A percentile compares a stretch with the other conserved stretches of the same genome.
Conservation (phyloP, 2,797 vertebrate species). For the Fistularia commersonii region DNA sequence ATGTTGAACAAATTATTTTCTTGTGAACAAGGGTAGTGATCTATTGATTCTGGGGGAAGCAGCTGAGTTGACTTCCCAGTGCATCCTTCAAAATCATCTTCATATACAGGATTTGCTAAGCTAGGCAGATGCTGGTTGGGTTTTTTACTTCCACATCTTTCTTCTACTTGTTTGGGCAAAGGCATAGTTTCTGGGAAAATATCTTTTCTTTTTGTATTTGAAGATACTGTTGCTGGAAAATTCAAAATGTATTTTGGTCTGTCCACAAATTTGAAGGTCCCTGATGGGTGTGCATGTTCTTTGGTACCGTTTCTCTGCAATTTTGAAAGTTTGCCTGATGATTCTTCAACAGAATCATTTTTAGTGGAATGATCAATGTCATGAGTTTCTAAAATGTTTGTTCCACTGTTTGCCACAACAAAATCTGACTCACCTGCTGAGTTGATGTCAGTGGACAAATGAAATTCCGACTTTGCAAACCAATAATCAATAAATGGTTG, state of each 20-base stretch:
- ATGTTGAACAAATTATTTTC: too few relatives aligned
- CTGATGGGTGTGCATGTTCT: not conserved
- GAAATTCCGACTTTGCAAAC: conserved; percentile 30
- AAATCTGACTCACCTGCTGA: not conserved
- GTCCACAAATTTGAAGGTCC: conserved; percentile 28
- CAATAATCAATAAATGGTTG: conserved; percentile 45
- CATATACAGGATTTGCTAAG: not conserved
- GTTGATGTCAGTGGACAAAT: not conserved
- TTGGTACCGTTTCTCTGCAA: not conserved
- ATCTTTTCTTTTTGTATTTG: too few relatives aligned
- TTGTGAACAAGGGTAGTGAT: too few relatives aligned
- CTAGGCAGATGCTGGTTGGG: too few relatives aligned
- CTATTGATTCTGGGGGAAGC: too few relatives aligned
- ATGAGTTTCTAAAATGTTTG: not conserved
- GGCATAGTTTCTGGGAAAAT: too few relatives aligned
- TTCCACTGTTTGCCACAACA: not conserved
- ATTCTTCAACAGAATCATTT: not conserved
- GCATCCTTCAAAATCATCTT: too few relatives aligned
- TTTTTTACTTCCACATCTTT: too few relatives aligned
- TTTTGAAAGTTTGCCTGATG: not conserved
- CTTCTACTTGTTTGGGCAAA: too few relatives aligned
- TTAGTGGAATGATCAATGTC: accelerated
- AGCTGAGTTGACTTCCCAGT: too few relatives aligned
- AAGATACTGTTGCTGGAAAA: conserved; percentile 18
- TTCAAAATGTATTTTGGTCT: conserved; percentile 29